phyloP scores from a whole-genome alignment of 2,797 vertebrate species.

The Atherinosoma microstoma region DNA sequence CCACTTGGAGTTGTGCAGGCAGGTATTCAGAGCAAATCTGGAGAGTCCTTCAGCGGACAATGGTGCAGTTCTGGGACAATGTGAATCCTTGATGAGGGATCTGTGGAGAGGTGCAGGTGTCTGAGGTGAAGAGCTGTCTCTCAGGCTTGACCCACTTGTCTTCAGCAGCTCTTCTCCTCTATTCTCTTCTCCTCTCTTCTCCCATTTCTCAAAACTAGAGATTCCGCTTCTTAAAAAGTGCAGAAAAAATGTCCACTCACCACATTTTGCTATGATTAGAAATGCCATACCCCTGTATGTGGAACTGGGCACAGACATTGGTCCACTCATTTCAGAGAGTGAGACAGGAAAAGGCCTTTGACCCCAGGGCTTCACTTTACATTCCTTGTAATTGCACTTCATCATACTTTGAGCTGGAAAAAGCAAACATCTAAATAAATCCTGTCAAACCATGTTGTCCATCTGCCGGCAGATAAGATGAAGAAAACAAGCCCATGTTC shows the following conservation, averaged over 20 bases:
- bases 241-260: conserved; percentile 21
- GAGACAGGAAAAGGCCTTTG: conserved; percentile 82
- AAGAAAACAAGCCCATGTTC: conserved; percentile 76
- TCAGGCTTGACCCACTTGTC: conserved; percentile 73
- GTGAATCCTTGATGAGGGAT: conserved; percentile 88
- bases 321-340: conserved; percentile 64
- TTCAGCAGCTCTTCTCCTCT: conserved; percentile 50
- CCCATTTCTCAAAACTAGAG: conserved; percentile 24
- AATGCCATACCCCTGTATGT: conserved; percentile 46
- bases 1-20: conserved; percentile 83
- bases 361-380: conserved; percentile 71
- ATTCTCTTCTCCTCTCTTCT: conserved; percentile 23
- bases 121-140: conserved; percentile 78
- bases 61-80: conserved; percentile 84
- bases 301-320: conserved; percentile 33
- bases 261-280: conserved; percentile 32
- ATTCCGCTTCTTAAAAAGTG: conserved; percentile 37
- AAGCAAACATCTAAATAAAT: conserved; percentile 84
- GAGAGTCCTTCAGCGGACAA: conserved; percentile 87
- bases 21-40: conserved; percentile 79
- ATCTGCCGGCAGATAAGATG: conserved; percentile 80
- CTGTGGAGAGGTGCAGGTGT: conserved; percentile 85
- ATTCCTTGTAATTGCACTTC: conserved; percentile 78
- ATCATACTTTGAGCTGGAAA: conserved; percentile 79
- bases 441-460: conserved; percentile 78